Evolutionary conservation across 2,113 vertebrate genomes (phyloP).

Genomic region (Rhabdornis inornatus): DNA sequence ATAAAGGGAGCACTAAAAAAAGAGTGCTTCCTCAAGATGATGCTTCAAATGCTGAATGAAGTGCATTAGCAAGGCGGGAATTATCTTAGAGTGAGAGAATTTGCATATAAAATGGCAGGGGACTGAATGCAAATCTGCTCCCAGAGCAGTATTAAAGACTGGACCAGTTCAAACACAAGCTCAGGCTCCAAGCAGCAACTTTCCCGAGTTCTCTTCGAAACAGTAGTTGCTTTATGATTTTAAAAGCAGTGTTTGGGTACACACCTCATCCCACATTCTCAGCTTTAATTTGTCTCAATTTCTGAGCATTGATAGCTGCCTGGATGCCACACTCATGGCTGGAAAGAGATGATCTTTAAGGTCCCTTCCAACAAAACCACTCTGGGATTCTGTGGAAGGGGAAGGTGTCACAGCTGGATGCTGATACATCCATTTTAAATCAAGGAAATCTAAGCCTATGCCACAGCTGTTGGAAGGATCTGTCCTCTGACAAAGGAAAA

Average conservation of each 20-base stretch:
- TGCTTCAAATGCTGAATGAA: background rate
- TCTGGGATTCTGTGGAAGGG: background rate
- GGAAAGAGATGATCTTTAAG: background rate
- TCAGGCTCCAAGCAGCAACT: background rate
- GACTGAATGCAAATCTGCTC: background rate
- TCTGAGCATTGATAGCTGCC: background rate
- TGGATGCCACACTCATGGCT: background rate
- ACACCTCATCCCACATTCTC: background rate
- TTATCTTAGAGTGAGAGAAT: background rate
- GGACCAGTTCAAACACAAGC: background rate
- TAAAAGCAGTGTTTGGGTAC: background rate
- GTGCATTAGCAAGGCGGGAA: background rate
- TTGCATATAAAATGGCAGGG: constrained; percentile 23
- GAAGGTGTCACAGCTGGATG: background rate
- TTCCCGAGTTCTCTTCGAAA: background rate
- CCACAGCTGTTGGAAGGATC: background rate
- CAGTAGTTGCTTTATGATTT: background rate
- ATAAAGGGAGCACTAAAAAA: background rate
- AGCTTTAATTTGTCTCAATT: background rate
- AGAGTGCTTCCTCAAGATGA: background rate
- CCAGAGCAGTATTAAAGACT: background rate
- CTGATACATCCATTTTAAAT: background rate
- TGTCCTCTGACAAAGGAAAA: background rate
- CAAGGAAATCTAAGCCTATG: background rate
- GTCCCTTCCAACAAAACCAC: background rate